Base-by-base conservation (phyloP, 2,888 invertebrate species). In the Drosophila prolongata region DNA sequence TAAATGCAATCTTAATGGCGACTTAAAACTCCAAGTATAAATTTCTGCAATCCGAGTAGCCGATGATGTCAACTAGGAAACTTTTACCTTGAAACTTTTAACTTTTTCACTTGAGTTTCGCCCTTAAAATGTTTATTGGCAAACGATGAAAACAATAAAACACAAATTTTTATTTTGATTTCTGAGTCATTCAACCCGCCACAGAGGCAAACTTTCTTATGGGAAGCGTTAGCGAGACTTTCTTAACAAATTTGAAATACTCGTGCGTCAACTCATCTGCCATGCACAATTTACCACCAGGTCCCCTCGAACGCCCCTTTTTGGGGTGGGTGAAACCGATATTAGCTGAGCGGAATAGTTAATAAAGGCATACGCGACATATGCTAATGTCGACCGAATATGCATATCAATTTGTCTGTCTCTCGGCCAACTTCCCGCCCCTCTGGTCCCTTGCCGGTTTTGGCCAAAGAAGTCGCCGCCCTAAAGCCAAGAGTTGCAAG, bases 271-370 rank as follows among this genome's bases (percentile, higher is more conserved):
- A 64, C 34, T 30, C 57, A 62, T 58, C 66, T 56, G 53, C 79
- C 66, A 61, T 62, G 59, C 61, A 58, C 43, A 44, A 44, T 37
- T 49, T 68, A 34, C 62, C 56, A 10, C 16, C 49, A 24, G 8
- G 10, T 16, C 49, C 16, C 13, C 56, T n/a, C 11, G 68, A 60
- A 64, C 65, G 14, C 35, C 37, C 52, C 42, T 59, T 59, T 55
- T 60, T 66, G 55, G 75, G 88, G 89, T 85, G 88, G 85, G 89
- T 90, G 89, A 90, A 89, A 89, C 83, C 89, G 82, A 89, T 89
- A 88, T 87, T 89, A 76, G 89, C 90, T 90, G 90, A 90, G 79
- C 82, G 76, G 90, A 90, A 90, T 90, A 73, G 88, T 82, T 90
- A 90, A 90, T 90, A 88, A 85, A 85, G 77, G 76, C 76, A 59